Base-by-base conservation (phyloP, 2,888 invertebrate species). In the Torymus aiolomorphi region DNA sequence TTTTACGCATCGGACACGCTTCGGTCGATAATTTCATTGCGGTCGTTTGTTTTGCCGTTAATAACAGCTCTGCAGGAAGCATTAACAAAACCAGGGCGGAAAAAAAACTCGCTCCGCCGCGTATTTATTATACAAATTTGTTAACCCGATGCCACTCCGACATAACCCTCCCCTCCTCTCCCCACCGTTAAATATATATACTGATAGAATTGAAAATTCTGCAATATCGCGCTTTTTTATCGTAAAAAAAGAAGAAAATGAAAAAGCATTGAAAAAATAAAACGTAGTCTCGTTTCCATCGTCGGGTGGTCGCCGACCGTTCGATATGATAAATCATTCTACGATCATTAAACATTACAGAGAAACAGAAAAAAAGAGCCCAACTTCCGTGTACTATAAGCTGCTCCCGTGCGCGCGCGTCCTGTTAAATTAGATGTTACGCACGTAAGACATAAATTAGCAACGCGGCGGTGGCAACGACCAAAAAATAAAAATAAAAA, bases 21-120 rank as follows among this genome's bases (percentile, higher is more conserved):
- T 52, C 80, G 75, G 77, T 84, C 84, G 86, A 86, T 88, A 87
- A 88, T 88, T 88, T 86, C 86, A 84, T 86, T 84, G 84, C 83
- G 82, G 85, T 83, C 86, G 86, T 87, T 86, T 86, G 85, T 87
- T 86, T 85, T 84, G 85, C 82, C 84, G 83, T 84, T 85, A 87
- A 86, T 86, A 87, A 86, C 84, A 85, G 85, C 83, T 20, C n/a
- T 10, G 52, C 62, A 1, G 24, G 12, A 4, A 49, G 59, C 59
- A 61, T 62, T 31, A 62, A 62, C 62, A 51, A 31, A 56, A 31
- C 72, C 20, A 52, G 62, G 14, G 49, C 18, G 54, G 57, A 70
- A 3, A 31, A 31, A 31, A 31, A 3, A 0, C 31, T 31, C 31
- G 31, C 31, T 2, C 3, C 31, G 31, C 31, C 31, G 2, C 8